These are phyloP conservation scores for Iguana delicatissima DNA, from an alignment of 2,797 vertebrate species.

Conservation along the genomic window DNA sequence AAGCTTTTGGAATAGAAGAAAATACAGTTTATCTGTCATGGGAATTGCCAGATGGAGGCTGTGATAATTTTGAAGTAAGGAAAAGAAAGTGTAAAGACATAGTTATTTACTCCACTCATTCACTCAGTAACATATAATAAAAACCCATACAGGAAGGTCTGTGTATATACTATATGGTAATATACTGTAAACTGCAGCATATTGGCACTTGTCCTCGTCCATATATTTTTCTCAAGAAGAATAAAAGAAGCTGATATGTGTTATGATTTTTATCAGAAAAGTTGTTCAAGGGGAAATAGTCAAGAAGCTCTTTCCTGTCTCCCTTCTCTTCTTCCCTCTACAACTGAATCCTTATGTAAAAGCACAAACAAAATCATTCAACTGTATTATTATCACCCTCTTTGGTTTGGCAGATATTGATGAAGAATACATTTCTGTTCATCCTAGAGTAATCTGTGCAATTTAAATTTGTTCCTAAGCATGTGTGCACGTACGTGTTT, in stretches of 20 bases:
- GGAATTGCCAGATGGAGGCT: slow-evolving; percentile 82
- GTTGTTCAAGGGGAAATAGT: neutral
- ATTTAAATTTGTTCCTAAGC: neutral
- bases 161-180: neutral
- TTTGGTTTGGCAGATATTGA: neutral
- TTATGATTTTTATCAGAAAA: neutral
- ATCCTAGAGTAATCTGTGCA: neutral
- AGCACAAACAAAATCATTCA: neutral
- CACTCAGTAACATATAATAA: neutral
- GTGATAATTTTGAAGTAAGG: slow-evolving; percentile 86
- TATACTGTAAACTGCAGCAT: neutral
- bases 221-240: neutral
- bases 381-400: neutral
- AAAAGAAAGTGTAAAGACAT: neutral
- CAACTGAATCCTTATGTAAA: neutral
- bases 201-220: neutral
- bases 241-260: too few relatives aligned
- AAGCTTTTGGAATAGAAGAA: slow-evolving; percentile 81
- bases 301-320: neutral
- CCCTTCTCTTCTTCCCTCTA: neutral
- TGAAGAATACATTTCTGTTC: slow-evolving; percentile 8
- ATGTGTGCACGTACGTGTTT: neutral
- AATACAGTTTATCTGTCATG: slow-evolving; percentile 85
- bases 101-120: accelerated
- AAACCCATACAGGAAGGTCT: neutral